Conservation (phyloP, 2,888 invertebrate species). For the Eulithis prunata region DNA sequence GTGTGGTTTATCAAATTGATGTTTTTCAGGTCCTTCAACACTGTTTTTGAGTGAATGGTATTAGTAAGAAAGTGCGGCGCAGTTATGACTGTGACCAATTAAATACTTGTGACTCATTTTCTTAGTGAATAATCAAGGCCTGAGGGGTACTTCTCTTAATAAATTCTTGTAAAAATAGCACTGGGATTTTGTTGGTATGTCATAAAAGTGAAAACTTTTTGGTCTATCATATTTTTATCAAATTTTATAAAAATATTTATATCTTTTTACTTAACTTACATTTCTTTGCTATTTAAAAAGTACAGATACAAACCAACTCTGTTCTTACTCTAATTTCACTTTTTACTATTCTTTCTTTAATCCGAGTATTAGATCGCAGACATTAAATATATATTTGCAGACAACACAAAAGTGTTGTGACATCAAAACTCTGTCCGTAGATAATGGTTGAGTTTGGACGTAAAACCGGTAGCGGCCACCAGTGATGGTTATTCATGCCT, state of each 20-base stretch:
- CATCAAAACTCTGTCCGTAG: slow-evolving; percentile 58
- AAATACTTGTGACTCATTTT: slow-evolving; percentile 53
- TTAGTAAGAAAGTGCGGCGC: slow-evolving; percentile 36
- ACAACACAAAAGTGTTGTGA: slow-evolving; percentile 64
- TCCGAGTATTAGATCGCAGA: slow-evolving; percentile 56
- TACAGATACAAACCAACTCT: slow-evolving; percentile 46
- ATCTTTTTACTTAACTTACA: slow-evolving; percentile 52
- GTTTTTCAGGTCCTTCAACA: slow-evolving; percentile 13
- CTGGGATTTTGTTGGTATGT: too few relatives aligned
- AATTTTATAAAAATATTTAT: neutral
- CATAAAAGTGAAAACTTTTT: too few relatives aligned
- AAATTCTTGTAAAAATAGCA: too few relatives aligned
- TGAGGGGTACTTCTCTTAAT: too few relatives aligned
- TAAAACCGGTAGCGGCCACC: slow-evolving; percentile 77
- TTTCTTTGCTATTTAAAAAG: slow-evolving; percentile 46
- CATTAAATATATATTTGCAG: slow-evolving; percentile 54
- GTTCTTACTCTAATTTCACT: slow-evolving; percentile 1
- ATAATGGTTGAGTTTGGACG: slow-evolving; percentile 61
- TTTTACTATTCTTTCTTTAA: too few relatives aligned
- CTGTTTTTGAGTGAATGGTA: slow-evolving; percentile 10
- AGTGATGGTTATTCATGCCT: slow-evolving; percentile 53
- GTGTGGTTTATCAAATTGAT: slow-evolving; percentile 29
- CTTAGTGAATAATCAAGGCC: slow-evolving; percentile 54
- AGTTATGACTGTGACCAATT: slow-evolving; percentile 25
- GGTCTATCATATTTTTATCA: too few relatives aligned